Evolutionary conservation across 2,113 vertebrate genomes (phyloP), one percentile per base, ranked within the genome.

Genomic region (Cyprinodon tularosa): DNA sequence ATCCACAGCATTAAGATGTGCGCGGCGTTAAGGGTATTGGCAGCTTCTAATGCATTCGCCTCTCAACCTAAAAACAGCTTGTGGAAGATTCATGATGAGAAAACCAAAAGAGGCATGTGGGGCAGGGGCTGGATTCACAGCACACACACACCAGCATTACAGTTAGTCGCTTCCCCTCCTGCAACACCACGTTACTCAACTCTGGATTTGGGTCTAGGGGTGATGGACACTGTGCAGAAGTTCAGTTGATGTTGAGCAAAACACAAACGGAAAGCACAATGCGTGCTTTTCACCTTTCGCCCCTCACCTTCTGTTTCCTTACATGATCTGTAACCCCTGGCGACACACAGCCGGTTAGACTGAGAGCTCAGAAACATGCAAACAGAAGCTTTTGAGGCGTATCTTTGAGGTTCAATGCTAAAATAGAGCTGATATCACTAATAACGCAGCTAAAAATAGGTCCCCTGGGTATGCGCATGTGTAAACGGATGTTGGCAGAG

Each of bases 241-340:
- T 65, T 29, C 2, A 22, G 50, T 12, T 10, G 48, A 15, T 20
- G 4, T 38, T 0, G 10, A 68, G 68, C 40, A 48, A 67, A 77
- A 72, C 29, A 53, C 74, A 71, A 76, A 63, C 63, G 62, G 1
- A 77, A 68, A 13, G 4, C 0, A 45, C 12, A 8, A 47, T 11
- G 62, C 65, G 22, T 63, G 29, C 72, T 44, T 68, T 68, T 82
- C 37, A 0, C 20, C 78, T 78, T 74, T 39, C 62, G 39, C 44
- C 48, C 11, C 57, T 17, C 59, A 75, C 78, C 80, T 85, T 64
- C 68, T 20, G 37, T 83, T 91, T 84, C 63, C 77, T 82, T 81
- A 64, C 20, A 29, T 4, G 50, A 69, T 59, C 73, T 57, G 67
- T 67, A 73, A 62, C 84, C 84, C 77, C 72, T 62, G 63, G 40